Evolutionary conservation across 2,888 invertebrate genomes (phyloP), one percentile per base, ranked within the genome.

Genomic region (Pachycephus smyrnensis): DNA sequence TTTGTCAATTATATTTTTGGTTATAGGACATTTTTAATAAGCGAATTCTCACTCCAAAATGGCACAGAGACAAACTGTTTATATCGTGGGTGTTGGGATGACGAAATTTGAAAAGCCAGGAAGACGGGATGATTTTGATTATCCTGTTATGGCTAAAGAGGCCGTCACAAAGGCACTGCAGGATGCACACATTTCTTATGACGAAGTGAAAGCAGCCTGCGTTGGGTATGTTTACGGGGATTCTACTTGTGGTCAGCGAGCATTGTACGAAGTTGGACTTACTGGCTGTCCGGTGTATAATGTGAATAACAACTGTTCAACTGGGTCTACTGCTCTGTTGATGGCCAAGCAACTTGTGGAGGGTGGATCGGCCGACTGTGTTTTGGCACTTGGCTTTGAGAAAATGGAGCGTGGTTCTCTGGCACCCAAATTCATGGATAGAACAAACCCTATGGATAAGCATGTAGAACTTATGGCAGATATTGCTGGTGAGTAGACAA

Each of bases 241-340:
- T 92, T 98, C 99, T 1, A 97, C 98, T 4, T 95, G 96, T 92
- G 99, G 99, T 0, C 99, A 99, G 92, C 94, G 99, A 83, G 98
- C 98, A 0, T 92, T 99, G 11, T 99, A 99, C 91, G 96, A 97
- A 90, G 93, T 99, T 71, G 99, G 99, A 79, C 95, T 99, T 95
- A 98, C 97, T 55, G 99, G 99, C 71, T 98, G 99, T 83, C 99
- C 99, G 6, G 96, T 99, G 84, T 97, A 96, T 92, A 99, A 99
- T 92, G 99, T 99, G 23, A 99, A 99, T 92, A 99, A 99, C 91
- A 99, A 99, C 89, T 99, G 99, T 90, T 96, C 99, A 0, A 99
- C 99, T 1, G 99, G 99, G 37, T 97, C 99, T 0, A 97, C 96
- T 77, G 99, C 99, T 1, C 92, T 99, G 4, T 94, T 96, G 89